Evolutionary conservation across 2,797 vertebrate species (phyloP).

Genomic region (Chlorospingus semifuscus): DNA sequence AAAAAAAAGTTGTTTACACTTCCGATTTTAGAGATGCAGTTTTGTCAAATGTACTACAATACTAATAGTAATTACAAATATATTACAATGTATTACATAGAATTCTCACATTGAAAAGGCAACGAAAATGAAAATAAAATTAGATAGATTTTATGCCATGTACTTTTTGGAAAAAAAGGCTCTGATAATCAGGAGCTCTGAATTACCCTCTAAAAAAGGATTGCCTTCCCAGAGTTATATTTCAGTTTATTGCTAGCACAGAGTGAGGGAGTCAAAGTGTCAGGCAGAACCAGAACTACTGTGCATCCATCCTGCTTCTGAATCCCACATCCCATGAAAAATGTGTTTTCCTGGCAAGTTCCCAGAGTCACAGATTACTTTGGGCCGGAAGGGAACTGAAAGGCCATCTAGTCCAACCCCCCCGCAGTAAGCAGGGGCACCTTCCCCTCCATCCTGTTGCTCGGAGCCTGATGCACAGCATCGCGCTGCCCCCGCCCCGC

Average conservation of each 20-base stretch:
- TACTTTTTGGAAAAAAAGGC: accelerated
- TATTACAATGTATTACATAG: no score
- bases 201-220: not conserved
- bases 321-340: not conserved
- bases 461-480: not conserved
- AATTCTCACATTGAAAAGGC: not conserved
- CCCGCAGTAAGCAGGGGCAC: no score
- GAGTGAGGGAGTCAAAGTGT: not conserved
- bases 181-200: not conserved
- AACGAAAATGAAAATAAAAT: not conserved
- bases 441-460: accelerated
- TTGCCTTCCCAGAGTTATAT: not conserved
- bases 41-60: not conserved
- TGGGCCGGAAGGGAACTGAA: no score
- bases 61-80: not conserved
- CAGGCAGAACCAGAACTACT: not conserved
- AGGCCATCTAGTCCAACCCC: no score
- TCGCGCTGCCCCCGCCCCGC: not conserved
- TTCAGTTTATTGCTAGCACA: not conserved
- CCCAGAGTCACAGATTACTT: not conserved
- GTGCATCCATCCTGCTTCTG: no score
- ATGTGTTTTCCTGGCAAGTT: not conserved
- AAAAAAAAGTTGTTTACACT: not conserved
- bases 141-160: not conserved
- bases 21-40: not conserved